A percentile compares a stretch with the other conserved stretches of the same genome.
Evolutionary conservation across 53 echinoderm and acorn worm genomes (phyloP).

Genomic region (Zoroaster sp.): DNA sequence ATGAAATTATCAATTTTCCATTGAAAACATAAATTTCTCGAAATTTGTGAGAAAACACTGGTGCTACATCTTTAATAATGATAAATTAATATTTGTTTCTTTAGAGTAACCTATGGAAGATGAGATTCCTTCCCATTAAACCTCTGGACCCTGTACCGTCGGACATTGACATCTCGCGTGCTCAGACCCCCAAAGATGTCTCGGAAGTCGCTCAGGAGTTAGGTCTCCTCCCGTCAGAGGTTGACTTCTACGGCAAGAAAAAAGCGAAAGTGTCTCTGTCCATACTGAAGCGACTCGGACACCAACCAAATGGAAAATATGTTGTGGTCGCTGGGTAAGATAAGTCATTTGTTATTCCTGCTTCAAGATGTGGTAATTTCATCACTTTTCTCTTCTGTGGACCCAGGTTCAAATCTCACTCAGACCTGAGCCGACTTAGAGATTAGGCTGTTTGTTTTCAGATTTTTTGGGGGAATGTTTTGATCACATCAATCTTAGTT

Average conservation of each 20-base stretch:
- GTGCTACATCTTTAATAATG: too few relatives aligned
- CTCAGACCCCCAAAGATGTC: constrained; percentile 92
- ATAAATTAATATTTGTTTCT: background rate
- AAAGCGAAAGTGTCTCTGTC: constrained; percentile 94
- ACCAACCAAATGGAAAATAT: constrained; percentile 87
- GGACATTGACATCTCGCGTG: constrained; percentile 93
- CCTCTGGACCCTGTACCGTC: constrained; percentile 73
- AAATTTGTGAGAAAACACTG: too few relatives aligned
- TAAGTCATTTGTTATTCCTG: background rate
- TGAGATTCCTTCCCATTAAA: constrained; percentile 81
- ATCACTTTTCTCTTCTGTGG: too few relatives aligned
- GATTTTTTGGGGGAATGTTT: too few relatives aligned
- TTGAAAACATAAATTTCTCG: too few relatives aligned
- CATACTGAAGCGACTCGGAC: constrained; percentile 78
- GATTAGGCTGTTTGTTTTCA: too few relatives aligned
- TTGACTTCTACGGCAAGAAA: constrained; percentile 97
- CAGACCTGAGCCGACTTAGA: too few relatives aligned
- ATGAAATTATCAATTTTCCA: too few relatives aligned
- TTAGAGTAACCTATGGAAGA: constrained; percentile 76
- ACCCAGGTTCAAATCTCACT: too few relatives aligned
- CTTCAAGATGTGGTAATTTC: too few relatives aligned
- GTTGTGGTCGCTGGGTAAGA: constrained; percentile 95
- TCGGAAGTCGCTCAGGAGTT: constrained; percentile 89
- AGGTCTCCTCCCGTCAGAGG: constrained; percentile 85
- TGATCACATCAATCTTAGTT: too few relatives aligned